Evolutionary conservation across 2,797 vertebrate species (phyloP).

Genomic region (Sebastes nivosus): DNA sequence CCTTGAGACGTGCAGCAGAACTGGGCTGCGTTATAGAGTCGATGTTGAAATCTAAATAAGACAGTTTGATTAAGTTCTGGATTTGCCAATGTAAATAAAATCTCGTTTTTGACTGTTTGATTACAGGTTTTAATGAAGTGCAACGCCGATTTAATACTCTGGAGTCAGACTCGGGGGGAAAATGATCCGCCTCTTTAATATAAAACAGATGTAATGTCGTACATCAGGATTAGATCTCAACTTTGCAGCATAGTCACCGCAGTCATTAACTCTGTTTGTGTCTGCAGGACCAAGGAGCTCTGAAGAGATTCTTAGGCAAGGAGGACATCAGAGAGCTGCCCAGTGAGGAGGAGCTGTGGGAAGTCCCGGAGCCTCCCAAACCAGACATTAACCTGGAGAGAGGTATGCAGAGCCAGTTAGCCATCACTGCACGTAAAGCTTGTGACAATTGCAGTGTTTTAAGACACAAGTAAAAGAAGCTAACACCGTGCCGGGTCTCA

Average conservation of each 20-base stretch:
- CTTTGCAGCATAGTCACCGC: background rate
- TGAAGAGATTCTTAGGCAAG: constrained; percentile 71
- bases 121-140: constrained; percentile 26
- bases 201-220: background rate
- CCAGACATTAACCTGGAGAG: constrained; percentile 51
- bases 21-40: background rate
- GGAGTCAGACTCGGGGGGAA: constrained; percentile 5
- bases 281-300: constrained; percentile 62
- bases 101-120: constrained; percentile 1
- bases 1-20: background rate
- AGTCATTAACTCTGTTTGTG: background rate
- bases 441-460: background rate
- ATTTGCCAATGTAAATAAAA: constrained; percentile 19
- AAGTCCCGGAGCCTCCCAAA: constrained; percentile 75
- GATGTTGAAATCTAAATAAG: background rate
- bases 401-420: constrained; percentile 45
- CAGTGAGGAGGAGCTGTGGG: constrained; percentile 76
- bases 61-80: background rate
- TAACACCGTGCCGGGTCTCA: background rate
- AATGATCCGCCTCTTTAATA: constrained; percentile 9
- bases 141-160: constrained; percentile 18
- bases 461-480: background rate
- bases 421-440: background rate
- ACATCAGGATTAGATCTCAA: background rate
- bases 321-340: constrained; percentile 80